Conservation (phyloP, 2,113 vertebrate species). For the Numida meleagris region DNA sequence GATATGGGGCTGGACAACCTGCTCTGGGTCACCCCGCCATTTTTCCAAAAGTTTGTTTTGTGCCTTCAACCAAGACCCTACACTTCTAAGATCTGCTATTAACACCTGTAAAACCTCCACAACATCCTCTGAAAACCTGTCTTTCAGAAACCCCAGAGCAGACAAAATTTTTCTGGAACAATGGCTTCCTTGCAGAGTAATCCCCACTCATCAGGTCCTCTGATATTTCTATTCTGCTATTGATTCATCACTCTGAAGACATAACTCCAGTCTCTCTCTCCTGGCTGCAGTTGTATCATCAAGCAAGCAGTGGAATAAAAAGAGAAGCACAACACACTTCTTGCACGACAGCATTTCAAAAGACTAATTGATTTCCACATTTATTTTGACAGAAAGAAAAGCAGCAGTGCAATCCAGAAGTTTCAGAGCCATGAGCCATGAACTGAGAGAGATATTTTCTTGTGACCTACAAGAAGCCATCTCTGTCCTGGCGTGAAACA, state of each 20-base stretch:
- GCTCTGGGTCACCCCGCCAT: not conserved
- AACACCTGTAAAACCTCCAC: not conserved
- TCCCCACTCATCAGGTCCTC: not conserved
- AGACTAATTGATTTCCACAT: not conserved
- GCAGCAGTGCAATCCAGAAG: not conserved
- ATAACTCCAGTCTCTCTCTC: not conserved
- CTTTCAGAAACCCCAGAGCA: not conserved
- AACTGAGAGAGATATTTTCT: not conserved
- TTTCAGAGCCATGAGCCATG: not conserved
- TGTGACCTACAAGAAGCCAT: not conserved
- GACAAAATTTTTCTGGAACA: not conserved
- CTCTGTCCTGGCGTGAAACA: not conserved
- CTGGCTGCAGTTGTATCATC: not conserved
- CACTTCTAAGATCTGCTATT: not conserved
- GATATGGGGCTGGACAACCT: not conserved
- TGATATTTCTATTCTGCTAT: not conserved
- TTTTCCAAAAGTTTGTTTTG: not conserved
- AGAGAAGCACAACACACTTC: not conserved
- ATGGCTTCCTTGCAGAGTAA: not conserved
- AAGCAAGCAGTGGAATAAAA: not conserved
- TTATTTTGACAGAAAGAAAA: not conserved
- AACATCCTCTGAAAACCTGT: not conserved
- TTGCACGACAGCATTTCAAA: not conserved
- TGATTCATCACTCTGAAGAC: not conserved
- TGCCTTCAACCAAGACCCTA: not conserved